phyloP scores from a whole-genome alignment of 2,797 vertebrate species.

The Urophycis tenuis region DNA sequence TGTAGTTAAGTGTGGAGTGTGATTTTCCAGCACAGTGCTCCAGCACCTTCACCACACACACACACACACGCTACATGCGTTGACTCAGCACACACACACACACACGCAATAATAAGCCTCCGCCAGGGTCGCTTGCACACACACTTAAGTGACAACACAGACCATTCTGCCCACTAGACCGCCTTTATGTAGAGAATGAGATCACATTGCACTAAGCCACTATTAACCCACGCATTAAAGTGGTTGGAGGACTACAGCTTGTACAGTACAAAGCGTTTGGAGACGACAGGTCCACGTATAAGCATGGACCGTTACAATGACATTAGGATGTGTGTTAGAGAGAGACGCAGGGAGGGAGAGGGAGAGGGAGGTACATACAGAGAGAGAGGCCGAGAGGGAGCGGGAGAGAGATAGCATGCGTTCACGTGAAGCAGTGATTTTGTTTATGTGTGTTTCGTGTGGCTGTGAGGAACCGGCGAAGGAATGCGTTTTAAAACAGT shows the following conservation, averaged over 20 bases:
- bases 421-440: too few species aligned
- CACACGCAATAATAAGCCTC: background rate
- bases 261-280: background rate
- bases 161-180: conserved; percentile 26
- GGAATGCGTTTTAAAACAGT: background rate
- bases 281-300: background rate
- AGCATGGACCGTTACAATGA: background rate
- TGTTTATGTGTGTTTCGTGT: background rate
- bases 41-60: conserved; percentile 43
- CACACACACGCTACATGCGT: conserved; percentile 5
- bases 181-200: conserved; percentile 40
- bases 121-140: conserved; percentile 6
- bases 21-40: conserved; percentile 51
- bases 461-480: background rate
- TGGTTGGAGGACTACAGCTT: conserved; percentile 27
- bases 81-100: conserved; percentile 11
- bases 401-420: too few species aligned
- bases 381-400: too few species aligned
- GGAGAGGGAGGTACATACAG: too few species aligned
- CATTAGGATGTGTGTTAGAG: conserved; percentile 11
- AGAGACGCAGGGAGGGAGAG: too few species aligned
- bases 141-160: conserved; percentile 6
- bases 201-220: conserved; percentile 41
- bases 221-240: conserved; percentile 51
- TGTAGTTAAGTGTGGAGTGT: conserved; percentile 28